These are phyloP conservation scores for Leptinotarsa tumamoca DNA, from an alignment of 2,888 invertebrate species.

Conservation along the genomic window DNA sequence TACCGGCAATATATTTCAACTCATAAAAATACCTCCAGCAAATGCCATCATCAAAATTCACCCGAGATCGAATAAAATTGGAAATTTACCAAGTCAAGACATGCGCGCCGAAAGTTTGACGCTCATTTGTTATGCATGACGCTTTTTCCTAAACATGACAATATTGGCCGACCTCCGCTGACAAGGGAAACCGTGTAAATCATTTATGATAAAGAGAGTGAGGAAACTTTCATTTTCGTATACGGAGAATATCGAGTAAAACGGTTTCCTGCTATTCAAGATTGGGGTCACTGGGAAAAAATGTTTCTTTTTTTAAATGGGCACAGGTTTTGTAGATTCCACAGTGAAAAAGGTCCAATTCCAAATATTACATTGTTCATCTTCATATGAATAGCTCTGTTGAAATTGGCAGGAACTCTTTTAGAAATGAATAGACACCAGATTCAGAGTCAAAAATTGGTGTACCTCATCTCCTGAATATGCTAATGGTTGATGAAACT, in stretches of 20 bases:
- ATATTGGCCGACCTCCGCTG: not conserved
- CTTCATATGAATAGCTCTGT: too few species aligned
- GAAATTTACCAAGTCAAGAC: slow-evolving; percentile 3
- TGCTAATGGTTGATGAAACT: too few species aligned
- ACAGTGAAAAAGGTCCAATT: too few species aligned
- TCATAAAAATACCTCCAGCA: not conserved
- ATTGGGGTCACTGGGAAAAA: too few species aligned
- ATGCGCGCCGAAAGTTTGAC: not conserved
- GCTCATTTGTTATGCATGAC: slow-evolving; percentile 1
- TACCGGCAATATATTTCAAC: not conserved
- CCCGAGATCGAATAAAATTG: not conserved
- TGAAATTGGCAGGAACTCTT: too few species aligned
- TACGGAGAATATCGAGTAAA: not conserved
- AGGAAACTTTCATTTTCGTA: not conserved
- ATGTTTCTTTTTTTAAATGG: too few species aligned
- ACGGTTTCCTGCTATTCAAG: too few species aligned
- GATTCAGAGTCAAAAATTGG: too few species aligned
- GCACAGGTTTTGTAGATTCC: too few species aligned
- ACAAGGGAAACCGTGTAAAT: slow-evolving; percentile 1
- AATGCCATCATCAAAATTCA: slow-evolving; percentile 10
- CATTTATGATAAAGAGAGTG: not conserved
- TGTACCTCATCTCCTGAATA: too few species aligned
- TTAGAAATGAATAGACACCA: too few species aligned
- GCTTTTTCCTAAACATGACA: not conserved
- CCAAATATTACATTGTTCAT: too few species aligned